Evolutionary conservation across 1,140 invertebrate genomes (phyloP).

Genomic region (Lepeophtheirus salmonis): DNA sequence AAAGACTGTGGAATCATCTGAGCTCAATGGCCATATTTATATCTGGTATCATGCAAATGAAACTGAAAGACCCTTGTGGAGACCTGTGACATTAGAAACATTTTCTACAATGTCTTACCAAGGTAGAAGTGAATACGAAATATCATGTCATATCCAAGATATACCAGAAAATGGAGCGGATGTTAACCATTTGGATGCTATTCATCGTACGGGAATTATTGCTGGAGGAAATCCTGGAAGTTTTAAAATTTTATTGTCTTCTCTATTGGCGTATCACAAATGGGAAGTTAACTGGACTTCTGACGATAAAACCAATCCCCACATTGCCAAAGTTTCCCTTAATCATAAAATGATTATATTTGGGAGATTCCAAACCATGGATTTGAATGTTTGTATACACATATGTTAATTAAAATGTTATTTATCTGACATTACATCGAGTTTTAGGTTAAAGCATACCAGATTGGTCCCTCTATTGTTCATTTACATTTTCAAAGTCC

Average conservation of each 20-base stretch:
- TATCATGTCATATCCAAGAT: constrained; percentile 45
- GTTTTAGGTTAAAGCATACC: constrained; percentile 21
- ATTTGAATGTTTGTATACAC: constrained; percentile 30
- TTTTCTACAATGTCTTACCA: constrained; percentile 40
- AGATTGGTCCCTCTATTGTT: constrained; percentile 63
- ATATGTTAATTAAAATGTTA: constrained; percentile 14
- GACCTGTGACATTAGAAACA: constrained; percentile 36
- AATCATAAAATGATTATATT: constrained; percentile 37
- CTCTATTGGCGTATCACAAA: constrained; percentile 24
- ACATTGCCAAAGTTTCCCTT: constrained; percentile 30
- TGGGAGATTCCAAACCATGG: constrained; percentile 32
- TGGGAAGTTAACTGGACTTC: constrained; percentile 26
- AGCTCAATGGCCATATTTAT: constrained; percentile 52
- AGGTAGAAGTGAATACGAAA: constrained; percentile 47
- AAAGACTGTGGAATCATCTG: constrained; percentile 27
- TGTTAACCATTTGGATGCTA: constrained; percentile 49
- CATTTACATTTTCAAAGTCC: constrained; percentile 36
- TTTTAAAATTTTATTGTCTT: constrained; percentile 6
- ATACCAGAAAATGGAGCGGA: constrained; percentile 82
- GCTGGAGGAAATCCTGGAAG: constrained; percentile 32
- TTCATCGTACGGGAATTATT: constrained; percentile 45
- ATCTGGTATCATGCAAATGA: constrained; percentile 61
- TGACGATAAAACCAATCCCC: constrained; percentile 20
- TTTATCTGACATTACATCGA: background rate
- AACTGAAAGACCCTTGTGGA: constrained; percentile 44